Evolutionary conservation across 2,797 vertebrate genomes (phyloP), one percentile per base, ranked within the genome.

Genomic region (Poeciliopsis paucimaculata): DNA sequence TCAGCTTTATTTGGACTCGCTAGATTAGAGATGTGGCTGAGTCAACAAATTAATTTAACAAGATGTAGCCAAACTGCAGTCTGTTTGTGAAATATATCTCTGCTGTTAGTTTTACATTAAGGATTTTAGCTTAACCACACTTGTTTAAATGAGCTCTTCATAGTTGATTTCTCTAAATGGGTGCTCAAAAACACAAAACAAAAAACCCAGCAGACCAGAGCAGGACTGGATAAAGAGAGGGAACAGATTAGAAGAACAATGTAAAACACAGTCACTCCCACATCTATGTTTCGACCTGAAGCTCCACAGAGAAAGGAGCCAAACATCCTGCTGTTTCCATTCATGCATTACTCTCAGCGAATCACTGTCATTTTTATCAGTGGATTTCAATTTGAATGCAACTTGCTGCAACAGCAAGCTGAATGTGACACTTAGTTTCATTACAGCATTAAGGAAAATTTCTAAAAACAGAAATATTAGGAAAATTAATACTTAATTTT

Each of bases 301-400:
- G 36, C 73, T 75, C 72, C 68, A n/a, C 0, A 4, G 77, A 66
- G 34, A 74, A 18, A 76, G 45, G 49, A 39, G 70, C 73, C 28
- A 73, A n/a, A 39, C 12, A 45, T 77, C 64, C 43, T 73, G 57
- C 36, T 73, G 79, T 36, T 74, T 76, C 23, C 55, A 49, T 76
- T 73, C 53, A 16, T 16, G 55, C 72, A 71, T 79, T 74, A 73
- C 26, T 72, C 73, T 72, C 18, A 68, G 26, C 0, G 0, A 49
- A 18, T 26, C 18, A 9, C 60, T 78, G 62, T 74, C 57, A 75
- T 71, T 36, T 31, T 83, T 75, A 75, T 77, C 72, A 77, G 36
- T 49, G 15, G 26, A 76, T 76, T 76, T 55, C 74, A 39, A 55
- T 73, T 43, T n/a, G 49, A 60, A 72, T 53, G 57, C 36, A 64